Conservation (phyloP, 2,797 vertebrate species). For the Argya squamiceps region DNA sequence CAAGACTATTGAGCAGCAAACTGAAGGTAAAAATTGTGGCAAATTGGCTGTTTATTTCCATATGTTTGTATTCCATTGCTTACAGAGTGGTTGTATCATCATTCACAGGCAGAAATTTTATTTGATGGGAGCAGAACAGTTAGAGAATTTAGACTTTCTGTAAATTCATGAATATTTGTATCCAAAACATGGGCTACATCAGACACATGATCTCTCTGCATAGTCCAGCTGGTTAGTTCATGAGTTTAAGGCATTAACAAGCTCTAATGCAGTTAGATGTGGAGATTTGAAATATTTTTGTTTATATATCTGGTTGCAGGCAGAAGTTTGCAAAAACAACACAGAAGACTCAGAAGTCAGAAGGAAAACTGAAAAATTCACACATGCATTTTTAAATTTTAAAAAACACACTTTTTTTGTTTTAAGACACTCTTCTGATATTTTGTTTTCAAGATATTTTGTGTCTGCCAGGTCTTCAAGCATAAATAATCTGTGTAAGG, state of each 20-base stretch:
- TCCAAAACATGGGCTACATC: background rate
- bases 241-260: background rate
- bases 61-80: background rate
- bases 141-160: background rate
- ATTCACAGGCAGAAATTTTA: background rate
- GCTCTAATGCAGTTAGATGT: background rate
- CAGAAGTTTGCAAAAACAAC: background rate
- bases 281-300: background rate
- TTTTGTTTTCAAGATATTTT: background rate
- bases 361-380: background rate
- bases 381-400: accelerated
- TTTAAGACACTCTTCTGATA: background rate
- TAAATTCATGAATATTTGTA: background rate
- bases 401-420: background rate
- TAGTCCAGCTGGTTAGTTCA: background rate
- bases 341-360: background rate
- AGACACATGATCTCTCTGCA: background rate
- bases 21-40: background rate
- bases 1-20: background rate
- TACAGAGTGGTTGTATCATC: background rate
- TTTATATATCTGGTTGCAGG: background rate
- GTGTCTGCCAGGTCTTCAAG: background rate
- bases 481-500: background rate
- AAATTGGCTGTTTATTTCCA: background rate
- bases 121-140: background rate